Evolutionary conservation across 1,140 invertebrate species (phyloP).

Genomic region (Dufourea novaeangliae): DNA sequence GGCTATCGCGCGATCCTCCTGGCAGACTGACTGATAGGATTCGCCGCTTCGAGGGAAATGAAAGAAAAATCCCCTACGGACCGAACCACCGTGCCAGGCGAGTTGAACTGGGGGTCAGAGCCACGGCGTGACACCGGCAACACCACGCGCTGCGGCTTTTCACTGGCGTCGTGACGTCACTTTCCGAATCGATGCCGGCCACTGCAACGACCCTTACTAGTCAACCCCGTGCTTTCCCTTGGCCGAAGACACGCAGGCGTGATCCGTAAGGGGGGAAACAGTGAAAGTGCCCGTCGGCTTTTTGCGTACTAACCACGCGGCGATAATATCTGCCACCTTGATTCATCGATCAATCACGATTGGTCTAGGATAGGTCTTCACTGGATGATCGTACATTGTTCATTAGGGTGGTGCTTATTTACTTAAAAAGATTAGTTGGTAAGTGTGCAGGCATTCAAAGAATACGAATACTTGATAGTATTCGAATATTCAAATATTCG

Average conservation of each 20-base stretch:
- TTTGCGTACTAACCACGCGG: background rate
- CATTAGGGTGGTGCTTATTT: too few species aligned
- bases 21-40: background rate
- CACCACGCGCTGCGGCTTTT: slow-evolving; percentile 60
- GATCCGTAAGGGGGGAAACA: background rate
- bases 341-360: slow-evolving; percentile 3
- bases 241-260: slow-evolving; percentile 28
- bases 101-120: slow-evolving; percentile 65
- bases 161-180: slow-evolving; percentile 70
- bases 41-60: background rate
- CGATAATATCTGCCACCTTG: background rate
- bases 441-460: too few species aligned
- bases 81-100: slow-evolving; percentile 54
- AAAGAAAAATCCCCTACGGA: slow-evolving; percentile 33
- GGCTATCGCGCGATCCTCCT: background rate
- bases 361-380: too few species aligned
- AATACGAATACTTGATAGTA: too few species aligned
- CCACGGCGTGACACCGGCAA: slow-evolving; percentile 64
- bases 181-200: slow-evolving; percentile 68
- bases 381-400: too few species aligned
- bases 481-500: too few species aligned
- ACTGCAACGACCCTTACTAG: slow-evolving; percentile 57
- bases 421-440: too few species aligned
- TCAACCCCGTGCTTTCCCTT: slow-evolving; percentile 30
- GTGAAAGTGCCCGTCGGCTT: background rate